Conservation (phyloP, 2,113 vertebrate genomes). For the Symphodus melops region DNA sequence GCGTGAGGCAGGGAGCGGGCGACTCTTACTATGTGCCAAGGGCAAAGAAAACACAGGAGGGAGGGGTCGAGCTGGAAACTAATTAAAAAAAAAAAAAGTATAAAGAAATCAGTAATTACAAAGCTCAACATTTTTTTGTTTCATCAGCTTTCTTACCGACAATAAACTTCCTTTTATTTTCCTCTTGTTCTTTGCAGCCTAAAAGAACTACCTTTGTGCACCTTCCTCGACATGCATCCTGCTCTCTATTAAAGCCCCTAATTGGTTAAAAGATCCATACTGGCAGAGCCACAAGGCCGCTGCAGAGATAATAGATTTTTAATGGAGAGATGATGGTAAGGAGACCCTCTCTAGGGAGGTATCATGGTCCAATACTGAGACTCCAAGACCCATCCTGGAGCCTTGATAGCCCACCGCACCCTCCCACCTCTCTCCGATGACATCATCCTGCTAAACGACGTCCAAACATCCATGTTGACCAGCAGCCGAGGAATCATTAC, state of each 20-base stretch:
- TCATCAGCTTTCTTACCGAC: not conserved
- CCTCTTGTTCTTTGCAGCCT: not conserved
- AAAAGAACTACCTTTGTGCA: not conserved
- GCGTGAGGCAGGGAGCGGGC: conserved; percentile 17
- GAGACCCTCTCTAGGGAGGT: conserved; percentile 79
- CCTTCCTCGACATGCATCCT: conserved; percentile 44
- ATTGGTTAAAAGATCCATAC: conserved; percentile 81
- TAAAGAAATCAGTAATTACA: conserved; percentile 23
- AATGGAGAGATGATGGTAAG: conserved; percentile 81
- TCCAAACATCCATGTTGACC: conserved; percentile 58
- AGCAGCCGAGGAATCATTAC: conserved; percentile 35
- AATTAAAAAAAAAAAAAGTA: conserved; percentile 13
- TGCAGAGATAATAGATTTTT: conserved; percentile 83
- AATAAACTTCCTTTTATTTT: not conserved
- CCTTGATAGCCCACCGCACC: conserved; percentile 53
- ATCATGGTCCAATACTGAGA: conserved; percentile 71
- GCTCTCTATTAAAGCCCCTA: conserved; percentile 68
- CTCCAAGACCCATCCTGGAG: conserved; percentile 70
- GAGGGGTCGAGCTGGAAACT: conserved; percentile 32
- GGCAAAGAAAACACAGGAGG: conserved; percentile 7
- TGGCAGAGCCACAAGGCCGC: conserved; percentile 73
- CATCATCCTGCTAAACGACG: conserved; percentile 68
- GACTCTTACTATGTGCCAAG: conserved; percentile 43
- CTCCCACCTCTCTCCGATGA: conserved; percentile 66
- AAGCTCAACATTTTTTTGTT: not conserved